Conservation (phyloP, 2,888 invertebrate species). For the Tillus elongatus region DNA sequence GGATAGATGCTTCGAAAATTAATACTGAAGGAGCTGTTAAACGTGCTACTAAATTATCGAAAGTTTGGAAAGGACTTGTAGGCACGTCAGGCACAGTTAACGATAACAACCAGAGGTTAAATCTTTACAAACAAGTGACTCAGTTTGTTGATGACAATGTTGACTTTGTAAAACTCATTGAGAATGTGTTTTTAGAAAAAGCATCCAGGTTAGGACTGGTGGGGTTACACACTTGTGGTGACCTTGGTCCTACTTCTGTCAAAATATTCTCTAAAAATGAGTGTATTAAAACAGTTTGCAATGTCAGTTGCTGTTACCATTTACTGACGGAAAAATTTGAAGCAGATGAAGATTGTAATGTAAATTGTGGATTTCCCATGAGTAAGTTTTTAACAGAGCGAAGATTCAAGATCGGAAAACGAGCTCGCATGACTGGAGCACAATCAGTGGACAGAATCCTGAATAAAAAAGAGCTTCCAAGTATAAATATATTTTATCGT, state of each 20-base stretch:
- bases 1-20: constrained; percentile 63
- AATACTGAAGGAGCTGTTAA: constrained; percentile 62
- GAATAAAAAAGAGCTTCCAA: constrained; percentile 48
- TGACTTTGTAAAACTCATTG: constrained; percentile 46
- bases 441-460: constrained; percentile 70
- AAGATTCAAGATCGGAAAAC: constrained; percentile 53
- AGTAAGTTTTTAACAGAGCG: constrained; percentile 49
- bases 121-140: constrained; percentile 52
- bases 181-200: constrained; percentile 42
- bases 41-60: constrained; percentile 43
- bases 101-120: constrained; percentile 20
- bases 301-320: constrained; percentile 89
- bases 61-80: constrained; percentile 35
- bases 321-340: constrained; percentile 55
- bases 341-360: constrained; percentile 8
- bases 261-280: constrained; percentile 54
- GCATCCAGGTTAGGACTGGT: constrained; percentile 47
- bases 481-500: constrained; percentile 62
- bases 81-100: constrained; percentile 19
- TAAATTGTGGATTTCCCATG: constrained; percentile 55
- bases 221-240: constrained; percentile 86
- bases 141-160: constrained; percentile 52
- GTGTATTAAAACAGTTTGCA: constrained; percentile 55
- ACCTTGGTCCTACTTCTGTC: constrained; percentile 64
- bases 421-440: constrained; percentile 77